Base-by-base conservation (phyloP, 2,797 vertebrate species). In the Mus minutoides region DNA sequence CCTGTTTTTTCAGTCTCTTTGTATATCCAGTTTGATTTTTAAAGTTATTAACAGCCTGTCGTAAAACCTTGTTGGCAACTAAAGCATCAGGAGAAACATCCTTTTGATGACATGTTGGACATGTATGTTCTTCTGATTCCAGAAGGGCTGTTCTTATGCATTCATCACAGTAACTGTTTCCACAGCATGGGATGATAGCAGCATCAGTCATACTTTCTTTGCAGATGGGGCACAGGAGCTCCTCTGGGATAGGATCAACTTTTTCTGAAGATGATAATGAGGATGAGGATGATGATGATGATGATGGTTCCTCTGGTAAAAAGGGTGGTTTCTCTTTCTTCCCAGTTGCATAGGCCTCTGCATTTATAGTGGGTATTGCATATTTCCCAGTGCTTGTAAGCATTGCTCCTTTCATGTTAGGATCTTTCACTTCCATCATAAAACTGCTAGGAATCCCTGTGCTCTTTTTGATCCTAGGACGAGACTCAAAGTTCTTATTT, bases 311-410 rank as follows among this genome's bases (percentile, higher is more conserved):
- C 96, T 99, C 99, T 0, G 99, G 99, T 46, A 99, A 92, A 86
- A 99, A 99, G 0, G 99, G 99, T 71, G 99, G 99, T 96, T 99
- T 99, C 94, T 99, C 99, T 98, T 99, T 99, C 98, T 99, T 99
- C n/a, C 99, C 99, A 67, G 99, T 98, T 26, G 99, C 99, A 95
- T 99, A 99, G 10, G 99, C 99, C 98, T 99, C 99, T 43, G 99
- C 99, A 83, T 99, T 99, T 85, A 99, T 99, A 56, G 99, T 99
- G 2, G 99, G 99, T 97, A 99, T 99, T 3, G 99, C 99, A 0
- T 99, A 99, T 97, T 99, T 99, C 49, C 99, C 99, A 43, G 99
- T 99, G 98, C 99, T 99, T 84, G 99, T 99, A 92, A 99, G 98
- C 99, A 99, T 99, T 97, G 99, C 99, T 69, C 99, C 99, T 98